Evolutionary conservation across 2,888 invertebrate species (phyloP).

Genomic region (Acanthosepion pharaonis): DNA sequence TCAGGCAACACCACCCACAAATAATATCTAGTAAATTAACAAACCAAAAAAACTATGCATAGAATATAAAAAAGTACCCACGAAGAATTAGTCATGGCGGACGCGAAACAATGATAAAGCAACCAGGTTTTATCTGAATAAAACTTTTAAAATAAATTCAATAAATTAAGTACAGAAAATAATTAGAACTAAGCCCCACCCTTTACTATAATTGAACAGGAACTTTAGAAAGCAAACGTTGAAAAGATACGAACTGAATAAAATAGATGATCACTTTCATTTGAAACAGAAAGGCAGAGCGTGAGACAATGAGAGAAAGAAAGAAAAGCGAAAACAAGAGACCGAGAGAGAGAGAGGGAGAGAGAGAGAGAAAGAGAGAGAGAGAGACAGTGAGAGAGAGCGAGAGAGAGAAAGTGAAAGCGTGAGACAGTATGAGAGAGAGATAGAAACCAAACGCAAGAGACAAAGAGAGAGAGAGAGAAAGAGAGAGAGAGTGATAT

Average conservation of each 20-base stretch:
- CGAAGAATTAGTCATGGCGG: not conserved
- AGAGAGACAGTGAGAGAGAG: not conserved
- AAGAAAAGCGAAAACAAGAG: rapidly evolving
- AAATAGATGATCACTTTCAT: not conserved
- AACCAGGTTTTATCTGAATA: not conserved
- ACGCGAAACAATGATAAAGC: not conserved
- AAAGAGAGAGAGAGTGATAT: too few relatives aligned
- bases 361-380: too few relatives aligned
- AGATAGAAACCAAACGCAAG: too few relatives aligned
- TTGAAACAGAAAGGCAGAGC: not conserved
- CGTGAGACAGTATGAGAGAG: not conserved
- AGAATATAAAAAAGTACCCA: not conserved
- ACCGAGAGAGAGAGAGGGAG: not conserved
- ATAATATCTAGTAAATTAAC: not conserved
- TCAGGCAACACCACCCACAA: slow-evolving; percentile 4
- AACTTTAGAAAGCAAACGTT: not conserved
- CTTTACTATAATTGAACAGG: not conserved
- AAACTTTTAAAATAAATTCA: not conserved
- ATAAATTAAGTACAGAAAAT: not conserved
- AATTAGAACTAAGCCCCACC: not conserved
- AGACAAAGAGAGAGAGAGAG: too few relatives aligned
- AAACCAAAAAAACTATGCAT: not conserved
- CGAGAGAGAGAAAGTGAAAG: not conserved
- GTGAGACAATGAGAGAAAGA: not conserved
- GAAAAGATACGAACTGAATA: not conserved